phyloP scores from a whole-genome alignment of 2,797 vertebrate species.

The Bufotes viridis region DNA sequence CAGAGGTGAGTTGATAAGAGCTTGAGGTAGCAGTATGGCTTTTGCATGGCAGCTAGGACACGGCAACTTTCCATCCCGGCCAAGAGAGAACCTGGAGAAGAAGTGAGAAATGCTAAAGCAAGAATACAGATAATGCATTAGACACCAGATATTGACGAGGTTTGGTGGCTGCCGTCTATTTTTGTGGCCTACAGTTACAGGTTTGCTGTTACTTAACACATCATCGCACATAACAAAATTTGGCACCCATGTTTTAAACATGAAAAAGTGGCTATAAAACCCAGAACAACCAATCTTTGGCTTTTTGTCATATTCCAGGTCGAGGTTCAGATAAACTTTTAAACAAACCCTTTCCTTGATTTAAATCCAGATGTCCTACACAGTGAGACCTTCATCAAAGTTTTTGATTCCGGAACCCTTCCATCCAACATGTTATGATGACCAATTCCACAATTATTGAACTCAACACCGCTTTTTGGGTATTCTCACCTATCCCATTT shows the following conservation, averaged over 20 bases:
- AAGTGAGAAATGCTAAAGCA: not conserved
- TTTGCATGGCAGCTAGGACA: not conserved
- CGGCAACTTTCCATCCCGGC: not conserved
- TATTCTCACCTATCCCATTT: not conserved
- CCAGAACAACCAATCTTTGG: not conserved
- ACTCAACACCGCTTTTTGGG: not conserved
- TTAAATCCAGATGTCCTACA: not conserved
- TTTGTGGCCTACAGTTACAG: not conserved
- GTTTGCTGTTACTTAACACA: not conserved
- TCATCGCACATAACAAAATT: not conserved
- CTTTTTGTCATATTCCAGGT: not conserved
- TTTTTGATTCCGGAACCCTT: not conserved
- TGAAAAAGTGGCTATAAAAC: not conserved
- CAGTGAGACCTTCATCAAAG: not conserved
- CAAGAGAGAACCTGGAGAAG: not conserved
- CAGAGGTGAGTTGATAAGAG: not conserved
- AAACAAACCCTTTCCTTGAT: not conserved
- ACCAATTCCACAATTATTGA: not conserved
- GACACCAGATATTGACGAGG: not conserved
- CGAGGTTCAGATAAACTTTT: not conserved
- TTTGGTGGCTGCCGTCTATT: not conserved
- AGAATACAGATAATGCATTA: not conserved
- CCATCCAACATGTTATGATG: not conserved
- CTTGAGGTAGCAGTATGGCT: slow-evolving; percentile 26
- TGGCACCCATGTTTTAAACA: not conserved